Base-by-base conservation (phyloP, 2,797 vertebrate genomes). In the Hypotaenidia philippensis region DNA sequence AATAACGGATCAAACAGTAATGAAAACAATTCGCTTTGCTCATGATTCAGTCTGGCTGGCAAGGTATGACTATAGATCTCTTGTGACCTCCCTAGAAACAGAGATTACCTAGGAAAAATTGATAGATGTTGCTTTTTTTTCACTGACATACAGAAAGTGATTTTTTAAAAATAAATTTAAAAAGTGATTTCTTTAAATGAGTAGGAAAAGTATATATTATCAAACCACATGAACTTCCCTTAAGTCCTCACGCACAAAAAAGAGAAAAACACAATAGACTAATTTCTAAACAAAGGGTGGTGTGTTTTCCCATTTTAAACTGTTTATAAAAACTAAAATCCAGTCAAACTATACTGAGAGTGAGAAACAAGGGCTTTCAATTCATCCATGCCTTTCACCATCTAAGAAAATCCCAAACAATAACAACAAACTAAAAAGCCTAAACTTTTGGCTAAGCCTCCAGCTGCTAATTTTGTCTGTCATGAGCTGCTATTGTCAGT, bases 371-470 rank as follows among this genome's bases (percentile, higher is more conserved):
- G 93, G 44, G 84, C 36, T 92, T 96, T 72, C 82, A 91, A 80
- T 92, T 94, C 55, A 87, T 64, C 87, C 5, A 1, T 88, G 79
- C 78, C 87, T 97, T 95, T 96, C 88, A 94, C 82, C 85, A 89
- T 80, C 76, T 94, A 96, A 96, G 94, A 96, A 97, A 97, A 95
- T 90, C 77, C 79, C 59, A 92, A 96, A 96, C 89, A 95, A 97
- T 92, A 94, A 93, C 50, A 63, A 76, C 70, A 72, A 29, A 86
- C 72, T 55, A 66, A 81, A 74, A 83, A 96, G 85, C 71, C 41
- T 80, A 64, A 91, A 71, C 32, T 90, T 85, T 90, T 94, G 87
- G 82, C 87, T 79, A 81, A 22, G 31, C 76, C 94, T 93, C 95
- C 89, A 94, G 93, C 85, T 94, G 95, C 97, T 96, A 93, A 95